Evolutionary conservation across 1,140 invertebrate species (phyloP).

Genomic region (Leptopilina clavipes): DNA sequence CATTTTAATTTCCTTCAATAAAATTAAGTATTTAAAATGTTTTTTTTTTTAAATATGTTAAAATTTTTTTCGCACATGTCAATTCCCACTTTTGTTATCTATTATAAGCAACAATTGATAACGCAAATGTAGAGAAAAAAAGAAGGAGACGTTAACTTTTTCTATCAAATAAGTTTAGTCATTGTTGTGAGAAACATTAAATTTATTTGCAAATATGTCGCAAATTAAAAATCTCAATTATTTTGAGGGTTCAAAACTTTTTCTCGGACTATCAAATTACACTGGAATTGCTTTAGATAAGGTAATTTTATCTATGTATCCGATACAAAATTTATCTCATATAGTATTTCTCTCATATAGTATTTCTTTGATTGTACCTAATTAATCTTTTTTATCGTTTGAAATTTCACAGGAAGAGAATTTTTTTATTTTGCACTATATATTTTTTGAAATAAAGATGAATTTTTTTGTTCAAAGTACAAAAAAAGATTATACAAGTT

Average conservation of each 20-base stretch:
- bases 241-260: background rate
- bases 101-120: conserved; percentile 7
- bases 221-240: background rate
- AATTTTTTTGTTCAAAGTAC: no score
- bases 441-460: no score
- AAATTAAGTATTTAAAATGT: background rate
- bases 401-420: no score
- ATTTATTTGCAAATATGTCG: background rate
- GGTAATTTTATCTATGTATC: background rate
- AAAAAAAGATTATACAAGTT: no score
- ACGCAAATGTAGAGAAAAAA: background rate
- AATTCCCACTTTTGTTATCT: conserved; percentile 24
- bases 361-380: no score
- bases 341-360: no score
- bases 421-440: no score
- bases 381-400: no score
- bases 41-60: conserved; percentile 2
- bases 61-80: background rate
- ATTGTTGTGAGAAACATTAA: background rate
- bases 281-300: background rate
- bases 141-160: background rate
- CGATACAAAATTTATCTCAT: no score
- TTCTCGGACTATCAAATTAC: background rate
- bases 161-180: background rate
- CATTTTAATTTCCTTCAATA: background rate